Evolutionary conservation across 2,113 vertebrate species (phyloP).

Genomic region (Colistium nudipinnis): DNA sequence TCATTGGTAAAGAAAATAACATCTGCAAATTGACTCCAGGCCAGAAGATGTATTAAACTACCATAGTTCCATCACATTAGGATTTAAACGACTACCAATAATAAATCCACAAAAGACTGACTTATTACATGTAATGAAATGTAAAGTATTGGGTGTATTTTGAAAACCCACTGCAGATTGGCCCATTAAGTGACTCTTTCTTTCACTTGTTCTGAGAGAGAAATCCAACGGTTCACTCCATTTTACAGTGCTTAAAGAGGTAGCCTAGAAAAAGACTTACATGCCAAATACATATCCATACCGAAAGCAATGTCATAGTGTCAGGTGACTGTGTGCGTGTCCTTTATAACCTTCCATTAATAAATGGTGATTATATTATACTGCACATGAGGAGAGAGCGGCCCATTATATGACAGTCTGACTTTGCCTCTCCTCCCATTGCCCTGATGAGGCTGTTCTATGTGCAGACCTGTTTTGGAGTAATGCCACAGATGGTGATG

Average conservation of each 20-base stretch:
- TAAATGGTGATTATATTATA: conserved; percentile 65
- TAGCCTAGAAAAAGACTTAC: background rate
- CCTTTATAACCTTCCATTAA: conserved; percentile 48
- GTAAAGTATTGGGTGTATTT: background rate
- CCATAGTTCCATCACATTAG: background rate
- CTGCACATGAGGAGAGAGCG: conserved; percentile 66
- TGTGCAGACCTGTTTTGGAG: conserved; percentile 74
- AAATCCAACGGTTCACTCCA: too few relatives aligned
- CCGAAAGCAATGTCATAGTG: background rate
- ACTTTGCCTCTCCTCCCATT: conserved; percentile 48
- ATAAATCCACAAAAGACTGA: background rate
- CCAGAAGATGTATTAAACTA: background rate
- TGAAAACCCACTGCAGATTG: background rate
- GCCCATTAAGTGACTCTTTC: background rate
- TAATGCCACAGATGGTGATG: conserved; percentile 82
- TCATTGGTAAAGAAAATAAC: too few relatives aligned
- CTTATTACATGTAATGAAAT: too few relatives aligned
- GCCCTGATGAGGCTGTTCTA: conserved; percentile 54
- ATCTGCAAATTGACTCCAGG: background rate
- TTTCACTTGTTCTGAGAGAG: too few relatives aligned
- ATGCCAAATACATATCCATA: background rate
- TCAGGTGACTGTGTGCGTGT: background rate
- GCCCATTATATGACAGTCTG: conserved; percentile 63
- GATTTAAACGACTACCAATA: background rate
- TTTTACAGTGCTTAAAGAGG: background rate